Base-by-base conservation (phyloP, 2,797 vertebrate species). In the Malacoraja senta region DNA sequence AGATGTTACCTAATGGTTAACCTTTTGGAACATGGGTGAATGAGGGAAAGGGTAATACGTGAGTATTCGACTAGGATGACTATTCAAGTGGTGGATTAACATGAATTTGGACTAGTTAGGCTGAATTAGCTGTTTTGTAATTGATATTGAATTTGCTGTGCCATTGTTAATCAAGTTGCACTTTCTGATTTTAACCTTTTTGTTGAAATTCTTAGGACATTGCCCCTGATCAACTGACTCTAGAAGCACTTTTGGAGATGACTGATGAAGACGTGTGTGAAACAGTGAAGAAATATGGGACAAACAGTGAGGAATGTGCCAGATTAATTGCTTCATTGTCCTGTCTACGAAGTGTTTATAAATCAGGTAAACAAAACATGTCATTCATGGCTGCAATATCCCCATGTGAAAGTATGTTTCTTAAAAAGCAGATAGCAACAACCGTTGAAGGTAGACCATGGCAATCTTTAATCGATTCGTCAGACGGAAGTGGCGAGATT, bases 281-380 rank as follows among this genome's bases (percentile, higher is more conserved):
- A 94, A 97, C 97, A 0, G 95, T 99, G 96, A 97, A 98, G 96
- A 99, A 98, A 94, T 99, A 98, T 0, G 99, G 99, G 80, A 98
- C 98, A 95, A 99, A 96, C 94, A 96, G 95, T 0, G 98, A 99
- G 88, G 99, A 99, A 95, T 98, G 98, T 0, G 99, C 98, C 29
- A 97, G 99, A 26, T 97, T 99, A 95, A 99, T 99, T 0, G 98
- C 99, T 93, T 99, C 98, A 29, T 98, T 99, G 32, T 97, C 98
- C 96, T 99, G 99, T 96, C 97, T 99, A 65, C 96, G 97, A 94
- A 98, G 96, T 1, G 98, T 98, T 93, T 98, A 99, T 95, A 97
- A 97, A 95, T 97, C 98, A 72, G 99, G 99, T 99, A 94, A 96
- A 97, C 19, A 0, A 0, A 32, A 58, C 65, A n/a, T 63, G 13